A percentile compares a stretch with the other conserved stretches of the same genome.
Conservation (phyloP, 2,888 invertebrate species). For the Ennomos erosarius region DNA sequence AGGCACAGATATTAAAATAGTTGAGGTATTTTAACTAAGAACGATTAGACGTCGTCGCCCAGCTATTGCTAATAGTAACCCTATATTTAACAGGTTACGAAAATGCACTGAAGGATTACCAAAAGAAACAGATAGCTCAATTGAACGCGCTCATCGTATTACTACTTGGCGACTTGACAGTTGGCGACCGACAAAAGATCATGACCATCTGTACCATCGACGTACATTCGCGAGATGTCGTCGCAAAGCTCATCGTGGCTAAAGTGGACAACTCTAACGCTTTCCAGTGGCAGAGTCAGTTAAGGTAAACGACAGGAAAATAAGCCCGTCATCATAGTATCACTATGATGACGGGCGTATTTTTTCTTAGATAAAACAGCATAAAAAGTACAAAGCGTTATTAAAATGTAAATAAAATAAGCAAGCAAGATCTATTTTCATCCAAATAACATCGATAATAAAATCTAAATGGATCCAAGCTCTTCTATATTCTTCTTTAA, state of each 20-base stretch:
- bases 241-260: conserved; percentile 92
- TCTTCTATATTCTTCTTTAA: too few species aligned
- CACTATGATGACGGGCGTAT: too few species aligned
- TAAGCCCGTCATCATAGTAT: too few species aligned
- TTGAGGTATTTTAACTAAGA: too few species aligned
- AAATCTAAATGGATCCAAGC: too few species aligned
- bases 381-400: not conserved
- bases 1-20: too few species aligned
- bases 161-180: conserved; percentile 91
- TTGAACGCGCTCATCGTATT: conserved; percentile 93
- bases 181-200: conserved; percentile 96
- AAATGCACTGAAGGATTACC: conserved; percentile 96
- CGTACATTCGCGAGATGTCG: conserved; percentile 97
- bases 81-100: conserved; percentile 87
- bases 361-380: not conserved
- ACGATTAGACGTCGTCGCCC: too few species aligned
- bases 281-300: conserved; percentile 96
- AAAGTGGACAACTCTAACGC: conserved; percentile 92
- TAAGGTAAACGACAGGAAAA: conserved; percentile 82
- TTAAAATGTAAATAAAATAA: too few species aligned
- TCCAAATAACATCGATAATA: too few species aligned
- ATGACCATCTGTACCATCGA: conserved; percentile 99
- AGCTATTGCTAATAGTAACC: too few species aligned
- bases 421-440: too few species aligned
- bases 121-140: conserved; percentile 94